Evolutionary conservation across 2,888 invertebrate species (phyloP).

Genomic region (Volucella zonaria): DNA sequence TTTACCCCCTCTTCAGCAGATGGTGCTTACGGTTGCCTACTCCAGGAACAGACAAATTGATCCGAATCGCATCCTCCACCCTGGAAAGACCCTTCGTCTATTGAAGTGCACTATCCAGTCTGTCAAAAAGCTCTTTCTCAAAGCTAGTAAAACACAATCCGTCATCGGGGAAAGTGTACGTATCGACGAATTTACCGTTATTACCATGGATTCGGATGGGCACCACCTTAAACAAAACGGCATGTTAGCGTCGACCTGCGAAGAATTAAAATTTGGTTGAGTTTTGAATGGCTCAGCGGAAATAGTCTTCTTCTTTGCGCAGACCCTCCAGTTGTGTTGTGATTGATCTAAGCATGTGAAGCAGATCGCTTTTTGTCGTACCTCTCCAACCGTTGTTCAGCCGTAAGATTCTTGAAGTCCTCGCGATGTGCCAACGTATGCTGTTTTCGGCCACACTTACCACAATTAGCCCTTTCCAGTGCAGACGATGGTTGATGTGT

Average conservation of each 20-base stretch:
- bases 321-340: neutral
- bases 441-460: no score
- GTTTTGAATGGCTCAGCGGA: no score
- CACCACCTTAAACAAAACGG: constrained; percentile 2
- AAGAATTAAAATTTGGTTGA: no score
- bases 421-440: no score
- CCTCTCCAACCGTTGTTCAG: neutral
- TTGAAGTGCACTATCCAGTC: neutral
- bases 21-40: neutral
- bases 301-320: neutral
- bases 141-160: neutral
- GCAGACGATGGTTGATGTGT: no score
- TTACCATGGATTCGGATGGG: no score
- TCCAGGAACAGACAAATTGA: no score
- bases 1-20: neutral
- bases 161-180: constrained; percentile 25
- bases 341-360: constrained; percentile 11
- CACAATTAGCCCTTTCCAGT: no score
- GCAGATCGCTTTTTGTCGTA: no score
- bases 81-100: constrained; percentile 23
- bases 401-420: no score
- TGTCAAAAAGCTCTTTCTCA: neutral
- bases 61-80: constrained; percentile 16
- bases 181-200: neutral
- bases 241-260: neutral